Percentiles rank a stretch among this genome's conserved stretches.
phyloP scores from a whole-genome alignment of 1,140 invertebrate genomes.

The Eufriesea mexicana region DNA sequence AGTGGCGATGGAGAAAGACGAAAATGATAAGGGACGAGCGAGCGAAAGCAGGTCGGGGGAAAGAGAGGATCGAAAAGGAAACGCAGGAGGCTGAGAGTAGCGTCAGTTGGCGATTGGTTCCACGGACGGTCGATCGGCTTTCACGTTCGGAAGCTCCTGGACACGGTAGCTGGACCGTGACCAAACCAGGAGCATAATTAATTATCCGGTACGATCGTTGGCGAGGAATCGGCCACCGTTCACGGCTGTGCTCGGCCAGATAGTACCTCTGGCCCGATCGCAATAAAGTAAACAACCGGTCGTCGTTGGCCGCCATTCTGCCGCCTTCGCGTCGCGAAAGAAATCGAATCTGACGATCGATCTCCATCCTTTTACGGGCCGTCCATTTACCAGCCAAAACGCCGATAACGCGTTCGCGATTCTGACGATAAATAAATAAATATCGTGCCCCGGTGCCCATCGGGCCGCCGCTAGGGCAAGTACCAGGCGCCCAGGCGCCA shows the following conservation, averaged over 20 bases:
- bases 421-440: conserved; percentile 12
- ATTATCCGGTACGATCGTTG: conserved; percentile 20
- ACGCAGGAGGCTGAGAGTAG: neutral
- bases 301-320: neutral
- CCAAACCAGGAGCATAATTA: conserved; percentile 26
- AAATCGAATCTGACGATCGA: conserved; percentile 26
- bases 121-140: neutral
- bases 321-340: neutral
- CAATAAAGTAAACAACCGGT: conserved; percentile 8
- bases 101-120: neutral
- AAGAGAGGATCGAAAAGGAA: too few species aligned
- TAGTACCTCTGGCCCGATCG: neutral
- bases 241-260: neutral
- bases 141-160: neutral
- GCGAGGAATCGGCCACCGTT: neutral
- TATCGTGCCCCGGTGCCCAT: too few species aligned
- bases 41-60: too few species aligned
- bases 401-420: conserved; percentile 1
- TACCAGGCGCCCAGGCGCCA: too few species aligned
- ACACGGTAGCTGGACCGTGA: conserved; percentile 21
- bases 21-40: too few species aligned
- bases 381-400: neutral
- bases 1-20: too few species aligned
- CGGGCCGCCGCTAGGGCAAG: too few species aligned
- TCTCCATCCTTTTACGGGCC: conserved; percentile 15